Evolutionary conservation across 1,140 invertebrate species (phyloP).

Genomic region (Bombus picipes): DNA sequence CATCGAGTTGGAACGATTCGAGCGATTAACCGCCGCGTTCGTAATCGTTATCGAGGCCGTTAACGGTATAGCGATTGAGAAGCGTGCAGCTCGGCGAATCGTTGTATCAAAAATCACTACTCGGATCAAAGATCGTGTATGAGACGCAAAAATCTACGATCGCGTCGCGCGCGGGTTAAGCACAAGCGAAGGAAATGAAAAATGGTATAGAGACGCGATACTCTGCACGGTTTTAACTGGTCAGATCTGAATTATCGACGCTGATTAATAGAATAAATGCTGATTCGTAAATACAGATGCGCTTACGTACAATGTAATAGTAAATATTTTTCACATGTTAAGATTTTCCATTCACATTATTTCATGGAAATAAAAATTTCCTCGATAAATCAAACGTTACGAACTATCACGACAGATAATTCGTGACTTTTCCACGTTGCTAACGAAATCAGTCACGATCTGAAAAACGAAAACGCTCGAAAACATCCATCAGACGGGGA

Average conservation of each 20-base stretch:
- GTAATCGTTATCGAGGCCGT: slow-evolving; percentile 45
- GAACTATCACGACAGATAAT: too few species aligned
- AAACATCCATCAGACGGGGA: too few species aligned
- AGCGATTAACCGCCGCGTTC: slow-evolving; percentile 10
- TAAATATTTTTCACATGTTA: too few species aligned
- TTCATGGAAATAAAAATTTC: too few species aligned
- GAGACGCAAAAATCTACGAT: neutral
- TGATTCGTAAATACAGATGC: too few species aligned
- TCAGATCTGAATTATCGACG: neutral
- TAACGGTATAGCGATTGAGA: slow-evolving; percentile 34
- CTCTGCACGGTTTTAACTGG: neutral
- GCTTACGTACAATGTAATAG: too few species aligned
- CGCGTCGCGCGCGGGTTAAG: neutral
- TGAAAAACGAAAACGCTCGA: too few species aligned
- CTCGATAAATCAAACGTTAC: too few species aligned
- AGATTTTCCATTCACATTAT: too few species aligned
- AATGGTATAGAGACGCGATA: neutral
- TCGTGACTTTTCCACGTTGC: too few species aligned
- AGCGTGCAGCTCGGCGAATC: neutral
- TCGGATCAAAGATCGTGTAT: slow-evolving; percentile 11
- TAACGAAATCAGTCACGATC: too few species aligned
- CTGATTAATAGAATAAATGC: neutral
- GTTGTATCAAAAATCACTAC: slow-evolving; percentile 21
- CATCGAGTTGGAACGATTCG: slow-evolving; percentile 1
- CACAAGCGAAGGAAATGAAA: neutral